Conservation (phyloP, 2,797 vertebrate genomes). For the Typhlichthys eigenmanni region DNA sequence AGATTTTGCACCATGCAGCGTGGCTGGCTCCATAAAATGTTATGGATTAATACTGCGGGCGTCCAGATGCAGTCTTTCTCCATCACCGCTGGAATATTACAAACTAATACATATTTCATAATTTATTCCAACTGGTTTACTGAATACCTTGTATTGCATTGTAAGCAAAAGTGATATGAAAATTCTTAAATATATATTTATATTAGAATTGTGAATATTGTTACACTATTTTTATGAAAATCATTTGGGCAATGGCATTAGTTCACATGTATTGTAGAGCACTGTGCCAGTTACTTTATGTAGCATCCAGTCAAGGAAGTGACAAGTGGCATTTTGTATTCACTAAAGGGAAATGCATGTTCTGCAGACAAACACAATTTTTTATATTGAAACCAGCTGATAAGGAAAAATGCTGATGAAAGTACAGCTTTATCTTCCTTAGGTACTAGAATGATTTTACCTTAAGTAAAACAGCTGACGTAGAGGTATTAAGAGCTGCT, state of each 20-base stretch:
- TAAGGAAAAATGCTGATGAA: constrained; percentile 55
- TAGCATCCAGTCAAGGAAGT: constrained; percentile 23
- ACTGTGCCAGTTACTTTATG: neutral
- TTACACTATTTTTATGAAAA: constrained; percentile 17
- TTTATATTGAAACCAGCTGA: constrained; percentile 38
- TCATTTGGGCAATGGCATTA: neutral
- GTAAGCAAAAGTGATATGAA: no score
- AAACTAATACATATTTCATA: constrained; percentile 20
- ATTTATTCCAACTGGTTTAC: constrained; percentile 33
- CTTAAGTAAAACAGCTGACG: constrained; percentile 44
- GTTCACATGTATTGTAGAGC: no score
- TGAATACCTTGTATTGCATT: constrained; percentile 10
- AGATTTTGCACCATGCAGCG: constrained; percentile 57
- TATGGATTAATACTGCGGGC: constrained; percentile 56
- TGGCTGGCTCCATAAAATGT: constrained; percentile 65
- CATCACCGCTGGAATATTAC: constrained; percentile 33
- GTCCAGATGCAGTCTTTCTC: constrained; percentile 48
- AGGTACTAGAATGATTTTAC: constrained; percentile 33
- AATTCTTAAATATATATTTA: no score
- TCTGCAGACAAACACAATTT: constrained; percentile 39
- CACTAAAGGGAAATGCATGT: constrained; percentile 28
- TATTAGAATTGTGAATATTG: neutral
- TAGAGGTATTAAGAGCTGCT: constrained; percentile 31
- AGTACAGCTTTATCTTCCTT: constrained; percentile 42
- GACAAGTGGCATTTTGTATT: constrained; percentile 30